phyloP scores from a whole-genome alignment of 1,140 invertebrate species.

The Formica selysi region DNA sequence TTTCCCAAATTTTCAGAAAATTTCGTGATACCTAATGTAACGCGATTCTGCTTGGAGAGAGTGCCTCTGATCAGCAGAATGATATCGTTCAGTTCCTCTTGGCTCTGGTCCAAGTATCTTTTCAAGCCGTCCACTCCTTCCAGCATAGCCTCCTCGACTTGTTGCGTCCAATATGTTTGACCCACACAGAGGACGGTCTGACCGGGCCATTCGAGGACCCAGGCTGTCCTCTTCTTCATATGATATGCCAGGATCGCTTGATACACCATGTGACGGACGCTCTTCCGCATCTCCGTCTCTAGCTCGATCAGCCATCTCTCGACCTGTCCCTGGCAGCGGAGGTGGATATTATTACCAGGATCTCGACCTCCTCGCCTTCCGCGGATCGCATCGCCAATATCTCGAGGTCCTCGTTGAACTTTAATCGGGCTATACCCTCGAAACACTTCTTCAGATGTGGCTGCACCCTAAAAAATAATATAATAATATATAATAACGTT shows the following conservation, averaged over 20 bases:
- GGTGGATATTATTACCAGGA: constrained; percentile 94
- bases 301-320: constrained; percentile 98
- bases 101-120: constrained; percentile 76
- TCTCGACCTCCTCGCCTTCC: constrained; percentile 94
- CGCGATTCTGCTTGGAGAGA: constrained; percentile 95
- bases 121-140: constrained; percentile 84
- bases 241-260: constrained; percentile 90
- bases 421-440: constrained; percentile 95
- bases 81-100: constrained; percentile 92
- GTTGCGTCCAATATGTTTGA: constrained; percentile 95
- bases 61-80: constrained; percentile 95
- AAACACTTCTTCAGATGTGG: constrained; percentile 98
- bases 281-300: constrained; percentile 95
- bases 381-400: constrained; percentile 96
- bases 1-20: background rate
- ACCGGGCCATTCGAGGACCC: constrained; percentile 96
- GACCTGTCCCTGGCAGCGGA: constrained; percentile 94
- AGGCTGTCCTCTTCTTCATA: constrained; percentile 89
- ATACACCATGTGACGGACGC: constrained; percentile 90
- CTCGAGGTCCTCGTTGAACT: constrained; percentile 95
- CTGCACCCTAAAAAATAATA: constrained; percentile 90
- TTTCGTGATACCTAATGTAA: constrained; percentile 90
- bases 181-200: constrained; percentile 96
- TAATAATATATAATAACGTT: no score
- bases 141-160: constrained; percentile 92